Evolutionary conservation across 2,113 vertebrate species (phyloP).

Genomic region (Thalassarche chlororhynchos): DNA sequence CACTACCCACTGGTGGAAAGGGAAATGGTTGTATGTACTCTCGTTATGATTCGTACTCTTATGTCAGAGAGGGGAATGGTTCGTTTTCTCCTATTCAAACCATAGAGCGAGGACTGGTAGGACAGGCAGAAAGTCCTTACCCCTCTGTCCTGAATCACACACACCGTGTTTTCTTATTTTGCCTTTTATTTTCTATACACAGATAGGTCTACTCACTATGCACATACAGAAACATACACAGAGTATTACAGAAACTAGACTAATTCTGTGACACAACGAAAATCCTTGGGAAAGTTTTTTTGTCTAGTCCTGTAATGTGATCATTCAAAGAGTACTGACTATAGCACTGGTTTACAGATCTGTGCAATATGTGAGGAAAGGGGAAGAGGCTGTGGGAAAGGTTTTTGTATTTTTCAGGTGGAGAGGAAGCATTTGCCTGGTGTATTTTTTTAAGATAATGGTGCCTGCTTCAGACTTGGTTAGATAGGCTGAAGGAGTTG

Average conservation of each 20-base stretch:
- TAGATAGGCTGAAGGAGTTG: background rate
- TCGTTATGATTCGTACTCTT: background rate
- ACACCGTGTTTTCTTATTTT: background rate
- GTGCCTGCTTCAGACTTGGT: background rate
- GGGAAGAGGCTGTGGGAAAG: background rate
- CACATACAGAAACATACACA: background rate
- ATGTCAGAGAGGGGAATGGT: background rate
- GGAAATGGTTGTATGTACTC: background rate
- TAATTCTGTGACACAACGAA: background rate
- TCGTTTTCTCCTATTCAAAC: background rate
- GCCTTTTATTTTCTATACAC: background rate
- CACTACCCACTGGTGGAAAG: background rate
- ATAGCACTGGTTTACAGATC: background rate
- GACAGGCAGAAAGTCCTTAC: background rate
- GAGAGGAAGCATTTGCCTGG: background rate
- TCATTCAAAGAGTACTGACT: background rate
- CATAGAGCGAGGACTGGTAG: background rate
- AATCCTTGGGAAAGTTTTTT: background rate
- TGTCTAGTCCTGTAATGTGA: background rate
- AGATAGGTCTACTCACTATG: background rate
- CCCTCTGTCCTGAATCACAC: rapidly evolving
- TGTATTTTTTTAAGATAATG: background rate
- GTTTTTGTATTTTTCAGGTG: background rate
- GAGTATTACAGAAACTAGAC: background rate
- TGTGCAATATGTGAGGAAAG: background rate